Conservation (phyloP, 2,888 invertebrate species). For the Mylabris sibirica region DNA sequence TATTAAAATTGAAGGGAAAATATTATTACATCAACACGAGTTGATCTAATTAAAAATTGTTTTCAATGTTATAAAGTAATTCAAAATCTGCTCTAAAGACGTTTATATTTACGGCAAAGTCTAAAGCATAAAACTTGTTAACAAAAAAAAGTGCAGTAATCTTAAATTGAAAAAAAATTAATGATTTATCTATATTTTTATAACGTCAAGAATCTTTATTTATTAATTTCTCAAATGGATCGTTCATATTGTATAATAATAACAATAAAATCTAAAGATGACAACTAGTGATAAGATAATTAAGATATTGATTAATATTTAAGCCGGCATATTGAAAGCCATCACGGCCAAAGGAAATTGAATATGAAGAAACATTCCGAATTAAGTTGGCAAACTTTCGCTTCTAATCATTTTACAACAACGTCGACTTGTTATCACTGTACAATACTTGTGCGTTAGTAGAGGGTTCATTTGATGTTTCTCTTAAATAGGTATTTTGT, state of each 20-base stretch:
- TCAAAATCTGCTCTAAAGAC: too few species aligned
- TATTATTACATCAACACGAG: too few species aligned
- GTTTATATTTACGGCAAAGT: too few species aligned
- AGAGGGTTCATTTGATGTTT: neutral
- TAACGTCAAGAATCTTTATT: neutral
- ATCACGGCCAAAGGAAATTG: constrained; percentile 25
- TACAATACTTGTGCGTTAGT: constrained; percentile 21
- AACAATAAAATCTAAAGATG: neutral
- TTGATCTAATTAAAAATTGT: too few species aligned
- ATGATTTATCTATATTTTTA: too few species aligned
- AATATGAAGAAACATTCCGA: constrained; percentile 33
- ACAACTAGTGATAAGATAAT: constrained; percentile 18
- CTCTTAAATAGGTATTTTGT: constrained; percentile 8
- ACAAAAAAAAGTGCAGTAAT: too few species aligned
- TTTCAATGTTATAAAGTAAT: too few species aligned
- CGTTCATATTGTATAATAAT: neutral
- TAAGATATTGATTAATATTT: constrained; percentile 29
- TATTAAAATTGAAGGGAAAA: too few species aligned
- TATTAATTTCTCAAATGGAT: neutral
- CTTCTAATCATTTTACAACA: constrained; percentile 13
- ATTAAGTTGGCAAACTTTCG: constrained; percentile 31
- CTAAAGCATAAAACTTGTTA: too few species aligned
- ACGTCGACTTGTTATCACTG: constrained; percentile 26
- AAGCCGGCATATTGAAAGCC: constrained; percentile 20
- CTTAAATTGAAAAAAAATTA: too few species aligned